Evolutionary conservation across 2,888 invertebrate species (phyloP), one percentile per base, ranked within the genome.

Genomic region (Stenolophus ochropezus): DNA sequence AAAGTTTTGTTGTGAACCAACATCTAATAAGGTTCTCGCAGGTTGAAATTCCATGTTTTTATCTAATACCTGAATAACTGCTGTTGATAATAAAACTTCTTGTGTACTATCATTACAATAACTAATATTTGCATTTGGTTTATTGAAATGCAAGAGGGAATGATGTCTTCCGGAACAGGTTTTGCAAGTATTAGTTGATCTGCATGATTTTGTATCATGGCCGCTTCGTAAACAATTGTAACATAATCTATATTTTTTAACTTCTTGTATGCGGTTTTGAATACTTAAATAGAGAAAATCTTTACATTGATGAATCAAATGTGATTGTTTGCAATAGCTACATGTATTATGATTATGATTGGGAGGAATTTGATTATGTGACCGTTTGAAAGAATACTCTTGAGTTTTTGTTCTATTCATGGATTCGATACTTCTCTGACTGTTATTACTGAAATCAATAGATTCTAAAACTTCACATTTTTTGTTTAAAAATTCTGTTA

Each of bases 1-100:
- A 11, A 42, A 42, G 8, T 42, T 42, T 42, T 42, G 33, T 42
- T 42, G 33, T 11, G 33, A 42, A 6, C 33, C 33, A 11, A 42
- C 33, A 8, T 42, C 4, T 42, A 42, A 8, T 42, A 42, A 42
- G 4, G 8, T 25, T 65, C 65, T n/a, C 11, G 65, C 65, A n/a
- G 5, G 1, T 2, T 27, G 14, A 14, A 25, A 65, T 27, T 65
- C 6, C 14, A 25, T 8, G 14, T 65, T 27, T 65, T 65, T 65
- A 27, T 65, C 65, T 27, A 65, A 25, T 6, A 65, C 27, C 14
- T 65, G 25, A 23, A 65, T 33, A 1, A 23, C 6, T 0, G 65
- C 65, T 4, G 65, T 65, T 16, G 27, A 65, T 65, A 65, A 33
- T 65, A 65, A 25, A 27, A 65, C n/a, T 65, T 58, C 51, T 51